Base-by-base conservation (phyloP, 2,888 invertebrate genomes). In the Junonia oenone region DNA sequence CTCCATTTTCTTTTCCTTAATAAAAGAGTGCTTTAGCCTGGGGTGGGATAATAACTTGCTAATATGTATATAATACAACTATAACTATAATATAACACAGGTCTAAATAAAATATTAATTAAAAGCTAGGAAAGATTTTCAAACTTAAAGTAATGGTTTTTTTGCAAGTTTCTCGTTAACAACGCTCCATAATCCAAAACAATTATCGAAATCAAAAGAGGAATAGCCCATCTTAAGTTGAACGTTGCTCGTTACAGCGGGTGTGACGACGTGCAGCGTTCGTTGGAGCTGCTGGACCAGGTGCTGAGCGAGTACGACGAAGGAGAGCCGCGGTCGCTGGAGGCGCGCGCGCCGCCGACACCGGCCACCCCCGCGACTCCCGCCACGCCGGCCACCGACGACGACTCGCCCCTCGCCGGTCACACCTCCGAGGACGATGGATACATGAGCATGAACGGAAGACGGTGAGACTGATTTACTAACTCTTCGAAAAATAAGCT, bases 261-360 rank as follows among this genome's bases (percentile, higher is more conserved):
- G 89, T 93, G 94, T 85, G 96, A 96, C 86, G 96, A 96, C 87
- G 96, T 97, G 80, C 96, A 96, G 88, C 93, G 96, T 80, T 96
- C 96, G 68, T 92, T 97, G 90, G 96, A 96, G 88, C 92, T 96
- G 72, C 91, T 97, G 89, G 97, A 97, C 91, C 94, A 95, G 79
- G 96, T 97, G 83, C 91, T 97, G 83, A 96, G 96, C 70, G 96
- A 97, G 91, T 97, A 96, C 92, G 97, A 97, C 92, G 96, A 96
- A 87, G 92, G 88, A 73, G 92, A 90, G 89, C 92, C 84, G 66
- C 83, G 82, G 65, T 89, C 83, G 65, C 72, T 83, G 72, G 83
- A 82, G 83, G 89, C 82, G 79, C 82, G 88, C 74, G 83, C 83
- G 75, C 59, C 66, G 5, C 79, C 75, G 71, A 85, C 84, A 68